Conservation (phyloP, 2,888 invertebrate species). For the Rhagonycha lutea region DNA sequence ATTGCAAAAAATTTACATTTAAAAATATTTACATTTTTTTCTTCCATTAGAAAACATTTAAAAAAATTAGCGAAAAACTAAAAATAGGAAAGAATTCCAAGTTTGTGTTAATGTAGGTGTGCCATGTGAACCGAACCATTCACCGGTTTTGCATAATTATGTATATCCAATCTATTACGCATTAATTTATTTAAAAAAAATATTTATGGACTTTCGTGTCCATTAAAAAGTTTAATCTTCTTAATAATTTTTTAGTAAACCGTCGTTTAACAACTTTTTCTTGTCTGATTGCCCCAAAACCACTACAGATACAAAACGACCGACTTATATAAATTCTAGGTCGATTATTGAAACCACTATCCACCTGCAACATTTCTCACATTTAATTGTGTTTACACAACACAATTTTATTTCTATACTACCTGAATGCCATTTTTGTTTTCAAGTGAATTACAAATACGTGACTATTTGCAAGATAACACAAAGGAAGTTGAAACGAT, state of each 20-base stretch:
- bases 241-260: neutral
- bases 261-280: neutral
- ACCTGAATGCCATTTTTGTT: neutral
- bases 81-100: conserved; percentile 2
- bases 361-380: conserved; percentile 20
- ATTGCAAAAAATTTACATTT: neutral
- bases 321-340: conserved; percentile 14
- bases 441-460: neutral
- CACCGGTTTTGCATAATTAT: neutral
- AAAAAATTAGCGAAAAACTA: neutral
- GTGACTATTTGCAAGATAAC: neutral
- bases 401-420: neutral
- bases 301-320: neutral
- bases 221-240: neutral
- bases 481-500: neutral
- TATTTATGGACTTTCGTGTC: neutral
- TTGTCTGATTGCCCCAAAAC: neutral
- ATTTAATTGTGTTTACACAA: neutral
- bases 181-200: neutral
- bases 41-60: neutral
- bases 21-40: neutral
- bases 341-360: conserved; percentile 21
- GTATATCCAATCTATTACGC: neutral
- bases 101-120: neutral
- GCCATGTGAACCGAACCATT: neutral